phyloP scores from a whole-genome alignment of 2,113 vertebrate species.

The Colistium nudipinnis region DNA sequence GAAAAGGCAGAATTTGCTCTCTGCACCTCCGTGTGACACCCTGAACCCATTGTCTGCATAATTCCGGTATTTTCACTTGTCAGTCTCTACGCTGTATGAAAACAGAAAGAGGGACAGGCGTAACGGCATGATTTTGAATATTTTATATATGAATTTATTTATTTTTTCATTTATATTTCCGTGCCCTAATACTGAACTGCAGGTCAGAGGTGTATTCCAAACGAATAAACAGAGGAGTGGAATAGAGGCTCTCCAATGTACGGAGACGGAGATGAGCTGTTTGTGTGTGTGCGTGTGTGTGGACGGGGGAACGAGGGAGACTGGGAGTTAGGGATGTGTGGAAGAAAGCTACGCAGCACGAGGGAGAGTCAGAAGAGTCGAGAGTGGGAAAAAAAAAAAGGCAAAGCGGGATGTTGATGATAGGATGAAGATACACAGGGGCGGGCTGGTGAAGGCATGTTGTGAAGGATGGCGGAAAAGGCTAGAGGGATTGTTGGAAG shows the following conservation, averaged over 20 bases:
- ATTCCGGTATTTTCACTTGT: not conserved
- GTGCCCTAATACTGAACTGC: slow-evolving; percentile 10
- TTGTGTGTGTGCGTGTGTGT: too few species aligned
- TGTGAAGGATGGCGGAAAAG: slow-evolving; percentile 4
- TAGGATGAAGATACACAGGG: slow-evolving; percentile 17
- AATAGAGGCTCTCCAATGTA: slow-evolving; percentile 1
- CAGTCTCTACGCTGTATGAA: not conserved
- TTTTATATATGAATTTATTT: slow-evolving; percentile 1
- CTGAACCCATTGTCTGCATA: not conserved
- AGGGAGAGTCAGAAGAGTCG: slow-evolving; percentile 19
- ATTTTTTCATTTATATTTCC: slow-evolving; percentile 3
- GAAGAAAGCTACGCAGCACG: slow-evolving; percentile 6
- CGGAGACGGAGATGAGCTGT: slow-evolving; percentile 41
- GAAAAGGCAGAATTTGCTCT: not conserved
- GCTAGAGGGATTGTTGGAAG: slow-evolving; percentile 12
- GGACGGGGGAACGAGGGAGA: slow-evolving; percentile 7
- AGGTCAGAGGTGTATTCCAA: slow-evolving; percentile 15
- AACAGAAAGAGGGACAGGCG: not conserved
- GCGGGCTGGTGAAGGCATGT: not conserved
- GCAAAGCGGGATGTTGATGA: slow-evolving; percentile 34
- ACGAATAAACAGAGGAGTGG: slow-evolving; percentile 22
- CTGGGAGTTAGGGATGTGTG: slow-evolving; percentile 1
- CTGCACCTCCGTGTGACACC: not conserved
- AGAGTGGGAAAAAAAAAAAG: slow-evolving; percentile 3
- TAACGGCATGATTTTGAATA: not conserved